These are phyloP conservation scores for Adelosebastes latens DNA, from an alignment of 2,797 vertebrate species.

Conservation along the genomic window DNA sequence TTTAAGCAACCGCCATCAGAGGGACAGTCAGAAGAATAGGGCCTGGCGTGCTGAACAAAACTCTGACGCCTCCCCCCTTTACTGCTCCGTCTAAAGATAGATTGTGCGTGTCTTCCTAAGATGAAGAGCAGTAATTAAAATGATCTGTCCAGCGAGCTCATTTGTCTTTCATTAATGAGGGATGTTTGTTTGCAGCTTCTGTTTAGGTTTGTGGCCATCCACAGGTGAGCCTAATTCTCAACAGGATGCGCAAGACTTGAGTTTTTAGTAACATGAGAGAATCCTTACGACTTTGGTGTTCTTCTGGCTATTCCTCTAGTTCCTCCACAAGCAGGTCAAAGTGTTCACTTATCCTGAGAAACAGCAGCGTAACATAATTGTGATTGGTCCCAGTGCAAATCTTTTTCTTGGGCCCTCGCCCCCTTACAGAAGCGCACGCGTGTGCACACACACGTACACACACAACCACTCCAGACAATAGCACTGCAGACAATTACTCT, in stretches of 20 bases:
- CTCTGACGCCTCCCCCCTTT: background rate
- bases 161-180: background rate
- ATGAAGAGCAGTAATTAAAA: conserved; percentile 34
- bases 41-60: background rate
- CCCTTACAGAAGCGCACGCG: too few relatives aligned
- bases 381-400: too few relatives aligned
- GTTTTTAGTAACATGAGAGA: background rate
- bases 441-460: too few relatives aligned
- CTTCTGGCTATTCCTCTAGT: background rate
- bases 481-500: too few relatives aligned
- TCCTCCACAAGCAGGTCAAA: background rate
- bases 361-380: too few relatives aligned
- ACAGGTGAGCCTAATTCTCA: background rate
- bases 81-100: conserved; percentile 30
- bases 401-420: too few relatives aligned
- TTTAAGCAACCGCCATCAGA: conserved; percentile 31
- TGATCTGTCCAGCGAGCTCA: background rate
- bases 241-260: too few relatives aligned
- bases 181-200: background rate
- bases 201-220: background rate
- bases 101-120: background rate
- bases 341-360: too few relatives aligned
- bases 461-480: too few relatives aligned
- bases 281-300: background rate
- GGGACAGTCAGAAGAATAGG: conserved; percentile 18